Conservation (phyloP, 2,113 vertebrate genomes). For the Macroglossus sobrinus region DNA sequence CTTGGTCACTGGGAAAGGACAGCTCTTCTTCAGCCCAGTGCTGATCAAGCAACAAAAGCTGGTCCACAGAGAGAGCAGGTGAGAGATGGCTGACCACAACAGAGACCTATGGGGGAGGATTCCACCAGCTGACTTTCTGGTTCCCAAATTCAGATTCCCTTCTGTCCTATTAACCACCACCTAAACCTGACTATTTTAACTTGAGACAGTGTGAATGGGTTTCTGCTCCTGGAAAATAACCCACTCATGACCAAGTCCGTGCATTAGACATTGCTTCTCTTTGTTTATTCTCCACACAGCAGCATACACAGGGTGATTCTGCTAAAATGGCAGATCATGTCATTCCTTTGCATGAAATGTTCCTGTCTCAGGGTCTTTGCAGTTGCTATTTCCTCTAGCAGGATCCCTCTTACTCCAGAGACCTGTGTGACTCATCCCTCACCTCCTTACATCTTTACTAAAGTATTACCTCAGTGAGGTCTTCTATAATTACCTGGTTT, state of each 20-base stretch:
- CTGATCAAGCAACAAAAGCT: background rate
- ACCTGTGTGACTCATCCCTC: background rate
- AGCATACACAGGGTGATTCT: background rate
- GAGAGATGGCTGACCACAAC: background rate
- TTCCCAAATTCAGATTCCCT: background rate
- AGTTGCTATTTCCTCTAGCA: background rate
- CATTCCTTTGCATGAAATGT: background rate
- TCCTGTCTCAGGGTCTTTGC: background rate
- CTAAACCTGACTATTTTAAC: background rate
- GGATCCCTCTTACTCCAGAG: background rate
- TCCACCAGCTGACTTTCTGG: background rate
- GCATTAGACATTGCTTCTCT: background rate
- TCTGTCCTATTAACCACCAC: background rate
- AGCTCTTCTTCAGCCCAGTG: background rate
- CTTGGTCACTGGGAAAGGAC: background rate
- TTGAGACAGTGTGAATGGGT: background rate
- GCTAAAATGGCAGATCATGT: background rate
- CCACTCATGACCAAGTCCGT: background rate
- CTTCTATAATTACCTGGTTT: background rate
- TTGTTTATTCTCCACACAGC: background rate
- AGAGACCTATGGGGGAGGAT: accelerated
- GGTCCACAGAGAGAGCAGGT: background rate
- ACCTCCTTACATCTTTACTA: background rate
- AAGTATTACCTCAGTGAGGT: background rate
- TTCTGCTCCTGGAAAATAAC: background rate